These are phyloP conservation scores for Camponotus floridanus DNA, from an alignment of 1,140 invertebrate genomes.

Conservation along the genomic window DNA sequence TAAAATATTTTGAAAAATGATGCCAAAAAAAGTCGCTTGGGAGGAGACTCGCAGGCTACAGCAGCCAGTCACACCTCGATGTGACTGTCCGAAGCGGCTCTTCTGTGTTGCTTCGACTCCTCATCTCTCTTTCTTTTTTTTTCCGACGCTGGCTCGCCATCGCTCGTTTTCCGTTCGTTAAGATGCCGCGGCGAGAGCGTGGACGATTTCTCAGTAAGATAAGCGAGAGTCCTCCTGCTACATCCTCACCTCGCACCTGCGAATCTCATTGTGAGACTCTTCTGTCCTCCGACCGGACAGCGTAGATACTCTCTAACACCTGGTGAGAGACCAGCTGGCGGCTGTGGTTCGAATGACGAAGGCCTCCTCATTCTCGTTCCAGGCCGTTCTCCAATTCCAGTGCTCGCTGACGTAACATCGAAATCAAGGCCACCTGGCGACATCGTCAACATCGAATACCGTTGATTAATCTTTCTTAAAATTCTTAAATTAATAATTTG, in stretches of 20 bases:
- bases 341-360: slow-evolving; percentile 20
- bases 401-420: slow-evolving; percentile 41
- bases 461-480: neutral
- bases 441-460: neutral
- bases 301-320: slow-evolving; percentile 32
- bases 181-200: slow-evolving; percentile 72
- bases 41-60: neutral
- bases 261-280: slow-evolving; percentile 65
- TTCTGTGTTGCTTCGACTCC: slow-evolving; percentile 7
- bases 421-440: slow-evolving; percentile 47
- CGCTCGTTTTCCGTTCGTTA: slow-evolving; percentile 77
- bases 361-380: slow-evolving; percentile 27
- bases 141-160: slow-evolving; percentile 15
- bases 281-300: slow-evolving; percentile 4
- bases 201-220: slow-evolving; percentile 80
- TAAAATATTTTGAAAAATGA: slow-evolving; percentile 3
- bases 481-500: neutral
- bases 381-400: slow-evolving; percentile 41
- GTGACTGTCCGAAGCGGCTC: slow-evolving; percentile 19
- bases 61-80: slow-evolving; percentile 21
- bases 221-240: slow-evolving; percentile 61
- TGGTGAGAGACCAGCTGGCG: slow-evolving; percentile 32
- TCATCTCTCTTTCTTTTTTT: slow-evolving; percentile 58
- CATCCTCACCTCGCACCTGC: slow-evolving; percentile 71
- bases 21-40: neutral